Conservation (phyloP, 1,140 invertebrate genomes). For the Doryteuthis pealeii region DNA sequence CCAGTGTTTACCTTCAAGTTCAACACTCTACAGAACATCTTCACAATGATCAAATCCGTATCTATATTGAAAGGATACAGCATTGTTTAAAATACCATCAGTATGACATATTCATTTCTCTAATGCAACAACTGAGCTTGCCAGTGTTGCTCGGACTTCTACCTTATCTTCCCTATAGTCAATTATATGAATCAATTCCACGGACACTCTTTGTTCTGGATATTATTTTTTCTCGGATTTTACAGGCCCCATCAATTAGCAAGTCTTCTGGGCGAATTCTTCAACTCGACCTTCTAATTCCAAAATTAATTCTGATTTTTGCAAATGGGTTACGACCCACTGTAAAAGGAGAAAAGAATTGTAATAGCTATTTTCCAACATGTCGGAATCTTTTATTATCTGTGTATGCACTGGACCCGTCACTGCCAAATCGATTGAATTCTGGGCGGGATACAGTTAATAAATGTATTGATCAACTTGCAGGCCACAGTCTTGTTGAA, state of each 20-base stretch:
- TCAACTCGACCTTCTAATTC: constrained; percentile 75
- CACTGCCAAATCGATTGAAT: constrained; percentile 66
- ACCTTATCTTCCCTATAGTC: constrained; percentile 78
- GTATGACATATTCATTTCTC: constrained; percentile 64
- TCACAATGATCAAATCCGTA: too few relatives aligned
- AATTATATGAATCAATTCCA: constrained; percentile 83
- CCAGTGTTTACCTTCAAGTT: too few relatives aligned
- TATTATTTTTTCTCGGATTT: constrained; percentile 76
- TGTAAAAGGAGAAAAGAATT: constrained; percentile 59
- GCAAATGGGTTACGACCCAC: constrained; percentile 65
- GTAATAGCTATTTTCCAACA: constrained; percentile 62
- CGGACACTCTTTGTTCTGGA: constrained; percentile 82
- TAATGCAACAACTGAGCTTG: constrained; percentile 73
- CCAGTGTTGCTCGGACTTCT: constrained; percentile 72
- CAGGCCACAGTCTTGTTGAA: constrained; percentile 81
- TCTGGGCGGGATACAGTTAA: constrained; percentile 74
- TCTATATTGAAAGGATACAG: too few relatives aligned
- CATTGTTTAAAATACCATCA: too few relatives aligned
- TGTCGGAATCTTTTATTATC: constrained; percentile 67
- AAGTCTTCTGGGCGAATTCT: constrained; percentile 61
- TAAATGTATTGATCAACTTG: constrained; percentile 79
- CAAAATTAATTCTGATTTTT: constrained; percentile 79
- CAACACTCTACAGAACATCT: too few relatives aligned
- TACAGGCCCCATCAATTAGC: constrained; percentile 54
- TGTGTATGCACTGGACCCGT: constrained; percentile 66